phyloP scores from a whole-genome alignment of 1,140 invertebrate species.

The Acromyrmex heyeri region DNA sequence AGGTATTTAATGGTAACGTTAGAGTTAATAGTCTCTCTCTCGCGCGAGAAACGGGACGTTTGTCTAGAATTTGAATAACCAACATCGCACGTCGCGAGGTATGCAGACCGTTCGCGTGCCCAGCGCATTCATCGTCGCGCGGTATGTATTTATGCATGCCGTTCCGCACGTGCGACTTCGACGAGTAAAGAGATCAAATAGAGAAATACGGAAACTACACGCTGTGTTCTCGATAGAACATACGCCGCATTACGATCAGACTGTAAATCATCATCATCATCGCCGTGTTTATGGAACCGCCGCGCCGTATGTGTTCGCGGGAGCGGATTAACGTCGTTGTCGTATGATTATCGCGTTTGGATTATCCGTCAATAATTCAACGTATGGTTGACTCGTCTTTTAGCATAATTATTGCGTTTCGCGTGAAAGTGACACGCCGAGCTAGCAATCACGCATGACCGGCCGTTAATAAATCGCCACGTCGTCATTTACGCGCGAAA shows the following conservation, averaged over 20 bases:
- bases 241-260: not conserved
- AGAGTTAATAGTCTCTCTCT: constrained; percentile 28
- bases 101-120: constrained; percentile 23
- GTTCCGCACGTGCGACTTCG: constrained; percentile 30
- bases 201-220: constrained; percentile 10
- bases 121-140: constrained; percentile 9
- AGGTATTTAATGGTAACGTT: constrained; percentile 44
- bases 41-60: constrained; percentile 36
- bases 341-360: constrained; percentile 44
- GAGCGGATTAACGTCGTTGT: constrained; percentile 17
- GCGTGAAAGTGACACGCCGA: constrained; percentile 37
- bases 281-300: not conserved
- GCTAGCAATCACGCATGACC: constrained; percentile 49
- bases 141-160: constrained; percentile 31
- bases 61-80: constrained; percentile 50
- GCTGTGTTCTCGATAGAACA: not conserved
- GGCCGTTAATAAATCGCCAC: constrained; percentile 65
- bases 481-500: constrained; percentile 36
- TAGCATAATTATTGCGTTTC: constrained; percentile 59
- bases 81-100: constrained; percentile 31
- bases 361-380: constrained; percentile 54
- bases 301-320: not conserved
- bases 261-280: constrained; percentile 42
- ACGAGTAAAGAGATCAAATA: not conserved
- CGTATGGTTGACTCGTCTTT: constrained; percentile 16